A percentile compares a stretch with the other conserved stretches of the same genome.
These are phyloP conservation scores for Oryzias dopingdopingensis DNA, from an alignment of 2,797 vertebrate genomes.

Conservation along the genomic window DNA sequence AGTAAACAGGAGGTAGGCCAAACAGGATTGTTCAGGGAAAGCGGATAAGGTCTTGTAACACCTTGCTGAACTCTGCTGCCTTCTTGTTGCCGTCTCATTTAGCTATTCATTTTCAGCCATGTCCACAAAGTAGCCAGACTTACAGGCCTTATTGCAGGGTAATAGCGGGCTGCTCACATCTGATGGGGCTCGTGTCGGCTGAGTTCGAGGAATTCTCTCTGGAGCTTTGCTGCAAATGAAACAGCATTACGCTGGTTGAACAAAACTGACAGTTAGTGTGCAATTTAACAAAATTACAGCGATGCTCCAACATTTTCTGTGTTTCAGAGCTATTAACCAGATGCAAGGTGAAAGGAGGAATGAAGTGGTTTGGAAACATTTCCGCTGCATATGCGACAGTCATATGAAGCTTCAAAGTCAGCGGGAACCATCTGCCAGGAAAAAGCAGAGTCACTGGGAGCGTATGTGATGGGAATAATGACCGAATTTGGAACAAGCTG, in stretches of 20 bases:
- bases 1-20: conserved; percentile 44
- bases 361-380: conserved; percentile 14
- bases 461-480: conserved; percentile 61
- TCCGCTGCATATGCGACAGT: conserved; percentile 21
- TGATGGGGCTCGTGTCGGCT: conserved; percentile 26
- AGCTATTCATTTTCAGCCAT: conserved; percentile 22
- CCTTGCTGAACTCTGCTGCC: conserved; percentile 31
- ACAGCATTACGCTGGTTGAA: neutral
- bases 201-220: conserved; percentile 10
- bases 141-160: conserved; percentile 28
- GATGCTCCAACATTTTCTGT: neutral
- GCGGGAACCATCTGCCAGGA: conserved; percentile 52
- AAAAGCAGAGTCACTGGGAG: conserved; percentile 60
- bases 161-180: conserved; percentile 21
- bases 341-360: conserved; percentile 14
- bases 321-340: conserved; percentile 9
- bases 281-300: neutral
- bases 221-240: conserved; percentile 10
- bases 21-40: conserved; percentile 50
- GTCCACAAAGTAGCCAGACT: conserved; percentile 25
- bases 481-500: conserved; percentile 49
- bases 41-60: conserved; percentile 46
- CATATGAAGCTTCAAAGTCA: conserved; percentile 39
- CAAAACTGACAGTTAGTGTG: neutral
- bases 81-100: conserved; percentile 29